Base-by-base conservation (phyloP, 2,888 invertebrate genomes). In the Caenorhabditis afra region DNA sequence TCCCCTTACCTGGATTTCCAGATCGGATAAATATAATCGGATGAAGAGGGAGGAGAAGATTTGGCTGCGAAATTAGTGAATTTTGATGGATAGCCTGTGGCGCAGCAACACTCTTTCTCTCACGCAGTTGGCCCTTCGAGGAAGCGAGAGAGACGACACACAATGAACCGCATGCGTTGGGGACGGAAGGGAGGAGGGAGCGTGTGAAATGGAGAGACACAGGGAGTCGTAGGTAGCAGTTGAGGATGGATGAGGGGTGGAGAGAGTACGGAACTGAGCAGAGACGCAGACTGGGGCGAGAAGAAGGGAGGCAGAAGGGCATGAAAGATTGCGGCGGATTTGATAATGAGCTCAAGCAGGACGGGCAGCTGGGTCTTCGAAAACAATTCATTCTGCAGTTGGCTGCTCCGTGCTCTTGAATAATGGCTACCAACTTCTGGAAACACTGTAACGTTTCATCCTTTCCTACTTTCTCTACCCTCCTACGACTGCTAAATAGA, bases 111-210 rank as follows among this genome's bases (percentile, higher is more conserved):
- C 29, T 29, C 29, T 29, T 29, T 29, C 29, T 29, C 71, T 49
- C 73, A 73, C 58, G 64, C 73, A 73, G 64, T 73, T 73, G 73
- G 64, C 64, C 73, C 58, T 29, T 57, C 44, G 64, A 49, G 44
- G 64, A 73, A 73, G 64, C 62, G 64, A 57, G 58, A 64, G 49
- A 29, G 29, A 29, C 29, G 29, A 73, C 57, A 70, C 70, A 71
- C 71, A 71, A 71, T 64, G 73, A 73, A 73, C 55, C 64, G 64
- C 73, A 73, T 73, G 73, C 73, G 73, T 73, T 68, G 68, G 58
- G 70, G 73, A 64, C 73, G 4, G 73, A 73, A 44, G 61, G 57
- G 57, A 57, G 57, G 18, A 49, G 58, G 58, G 58, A 73, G 44
- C 11, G 41, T 1, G 10, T 18, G 37, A 37, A 57, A 50, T 20